These are phyloP conservation scores for Diadema setosum DNA, from an alignment of 35 echinoderm and acorn worm genomes.

Conservation along the genomic window DNA sequence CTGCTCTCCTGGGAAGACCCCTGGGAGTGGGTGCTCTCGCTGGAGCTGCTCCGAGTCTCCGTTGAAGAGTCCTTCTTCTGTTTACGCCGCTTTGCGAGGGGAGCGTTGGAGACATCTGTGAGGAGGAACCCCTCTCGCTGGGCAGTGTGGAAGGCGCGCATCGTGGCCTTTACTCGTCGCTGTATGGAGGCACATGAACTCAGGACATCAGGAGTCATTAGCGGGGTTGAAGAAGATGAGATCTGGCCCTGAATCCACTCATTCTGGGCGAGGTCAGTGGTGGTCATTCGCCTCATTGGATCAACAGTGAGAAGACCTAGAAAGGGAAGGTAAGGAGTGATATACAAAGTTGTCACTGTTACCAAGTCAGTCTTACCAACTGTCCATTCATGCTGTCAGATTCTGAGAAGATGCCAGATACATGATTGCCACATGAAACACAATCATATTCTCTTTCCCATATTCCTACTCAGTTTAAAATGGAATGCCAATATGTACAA, in stretches of 20 bases:
- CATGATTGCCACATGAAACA: no score
- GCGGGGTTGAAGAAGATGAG: slow-evolving; percentile 70
- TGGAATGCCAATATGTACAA: no score
- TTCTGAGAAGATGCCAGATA: no score
- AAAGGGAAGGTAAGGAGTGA: not conserved
- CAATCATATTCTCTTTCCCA: no score
- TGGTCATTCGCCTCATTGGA: slow-evolving; percentile 47
- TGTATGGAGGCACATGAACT: slow-evolving; percentile 56
- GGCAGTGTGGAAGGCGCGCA: slow-evolving; percentile 91
- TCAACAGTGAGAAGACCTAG: slow-evolving; percentile 74
- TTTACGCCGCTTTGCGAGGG: slow-evolving; percentile 90
- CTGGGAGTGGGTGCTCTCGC: slow-evolving; percentile 52
- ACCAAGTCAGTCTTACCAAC: no score
- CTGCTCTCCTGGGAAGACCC: slow-evolving; percentile 67
- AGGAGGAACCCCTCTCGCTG: slow-evolving; percentile 83
- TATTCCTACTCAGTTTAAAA: no score
- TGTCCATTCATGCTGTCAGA: no score
- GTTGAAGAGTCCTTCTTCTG: slow-evolving; percentile 93
- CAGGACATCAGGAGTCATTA: slow-evolving; percentile 93
- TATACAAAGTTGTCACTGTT: no score
- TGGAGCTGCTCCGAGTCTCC: slow-evolving; percentile 83
- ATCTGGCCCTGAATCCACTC: slow-evolving; percentile 93
- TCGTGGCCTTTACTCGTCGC: slow-evolving; percentile 81
- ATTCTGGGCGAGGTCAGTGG: slow-evolving; percentile 64
- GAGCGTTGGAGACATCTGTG: slow-evolving; percentile 93